Conservation (phyloP, 2,888 invertebrate genomes). For the Pammene aurita region DNA sequence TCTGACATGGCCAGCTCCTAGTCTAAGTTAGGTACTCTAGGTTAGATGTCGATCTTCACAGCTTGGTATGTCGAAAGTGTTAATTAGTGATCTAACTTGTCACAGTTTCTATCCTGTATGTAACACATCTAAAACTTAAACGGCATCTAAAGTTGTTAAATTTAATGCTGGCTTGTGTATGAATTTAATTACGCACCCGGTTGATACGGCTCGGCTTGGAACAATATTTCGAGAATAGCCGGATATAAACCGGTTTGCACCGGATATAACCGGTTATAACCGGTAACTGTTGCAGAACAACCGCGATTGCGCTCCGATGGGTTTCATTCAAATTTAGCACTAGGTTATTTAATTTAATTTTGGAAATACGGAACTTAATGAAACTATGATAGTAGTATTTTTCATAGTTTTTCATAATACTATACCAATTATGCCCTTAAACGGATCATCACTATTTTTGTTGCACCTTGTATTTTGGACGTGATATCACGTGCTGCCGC, state of each 20-base stretch:
- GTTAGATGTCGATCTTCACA: no score
- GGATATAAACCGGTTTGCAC: conserved; percentile 17
- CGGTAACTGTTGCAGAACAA: conserved; percentile 15
- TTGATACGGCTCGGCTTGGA: conserved; percentile 27
- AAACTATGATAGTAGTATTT: no score
- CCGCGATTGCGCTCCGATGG: conserved; percentile 13
- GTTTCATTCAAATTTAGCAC: neutral
- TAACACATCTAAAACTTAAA: neutral
- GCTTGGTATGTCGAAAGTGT: no score
- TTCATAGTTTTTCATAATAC: no score
- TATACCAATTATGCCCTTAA: no score
- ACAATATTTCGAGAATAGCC: conserved; percentile 38
- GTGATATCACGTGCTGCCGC: no score
- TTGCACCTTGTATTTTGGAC: no score
- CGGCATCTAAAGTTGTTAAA: conserved; percentile 27
- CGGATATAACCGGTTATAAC: conserved; percentile 17
- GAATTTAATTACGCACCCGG: conserved; percentile 38
- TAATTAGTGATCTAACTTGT: no score
- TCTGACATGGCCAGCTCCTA: no score
- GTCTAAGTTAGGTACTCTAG: no score
- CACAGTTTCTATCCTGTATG: neutral
- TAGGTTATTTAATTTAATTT: neutral
- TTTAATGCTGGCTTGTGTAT: conserved; percentile 37
- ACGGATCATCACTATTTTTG: no score
- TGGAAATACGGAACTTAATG: no score